Evolutionary conservation across 2,113 vertebrate genomes (phyloP).

Genomic region (Osmerus mordax): DNA sequence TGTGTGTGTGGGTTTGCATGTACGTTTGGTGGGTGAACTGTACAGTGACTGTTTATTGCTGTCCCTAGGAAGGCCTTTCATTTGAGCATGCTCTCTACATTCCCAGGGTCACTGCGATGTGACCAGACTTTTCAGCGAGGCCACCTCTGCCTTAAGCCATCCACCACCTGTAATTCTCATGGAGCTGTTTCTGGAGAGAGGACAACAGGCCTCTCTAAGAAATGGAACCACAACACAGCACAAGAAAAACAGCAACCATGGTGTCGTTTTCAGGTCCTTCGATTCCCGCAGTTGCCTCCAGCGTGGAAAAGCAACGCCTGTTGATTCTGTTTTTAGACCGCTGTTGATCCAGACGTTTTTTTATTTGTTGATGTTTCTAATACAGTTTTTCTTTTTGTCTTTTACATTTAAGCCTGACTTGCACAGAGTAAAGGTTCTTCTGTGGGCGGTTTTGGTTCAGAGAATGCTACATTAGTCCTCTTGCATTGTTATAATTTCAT

Average conservation of each 20-base stretch:
- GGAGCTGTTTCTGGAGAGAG: slow-evolving; percentile 1
- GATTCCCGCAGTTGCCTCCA: no score
- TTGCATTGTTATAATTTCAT: neutral
- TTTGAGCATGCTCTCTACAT: slow-evolving; percentile 28
- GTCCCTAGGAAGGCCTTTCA: slow-evolving; percentile 30
- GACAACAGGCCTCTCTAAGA: neutral
- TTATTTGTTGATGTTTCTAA: no score
- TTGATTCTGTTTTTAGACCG: no score
- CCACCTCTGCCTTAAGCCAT: slow-evolving; percentile 6
- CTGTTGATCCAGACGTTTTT: no score
- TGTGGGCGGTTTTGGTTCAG: no score
- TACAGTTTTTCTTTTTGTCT: no score
- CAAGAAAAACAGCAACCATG: no score
- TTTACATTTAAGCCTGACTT: no score
- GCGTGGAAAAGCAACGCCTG: no score
- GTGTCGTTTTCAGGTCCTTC: no score
- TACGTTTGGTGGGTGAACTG: neutral
- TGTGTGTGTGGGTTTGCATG: neutral
- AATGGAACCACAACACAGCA: no score
- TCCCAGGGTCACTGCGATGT: slow-evolving; percentile 19
- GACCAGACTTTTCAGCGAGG: slow-evolving; percentile 7
- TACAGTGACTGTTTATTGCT: slow-evolving; percentile 2
- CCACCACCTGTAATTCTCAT: slow-evolving; percentile 8
- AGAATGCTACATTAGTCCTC: neutral
- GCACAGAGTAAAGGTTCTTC: no score